Conservation (phyloP, 2,113 vertebrate genomes). For the Sakesphorus luctuosus region DNA sequence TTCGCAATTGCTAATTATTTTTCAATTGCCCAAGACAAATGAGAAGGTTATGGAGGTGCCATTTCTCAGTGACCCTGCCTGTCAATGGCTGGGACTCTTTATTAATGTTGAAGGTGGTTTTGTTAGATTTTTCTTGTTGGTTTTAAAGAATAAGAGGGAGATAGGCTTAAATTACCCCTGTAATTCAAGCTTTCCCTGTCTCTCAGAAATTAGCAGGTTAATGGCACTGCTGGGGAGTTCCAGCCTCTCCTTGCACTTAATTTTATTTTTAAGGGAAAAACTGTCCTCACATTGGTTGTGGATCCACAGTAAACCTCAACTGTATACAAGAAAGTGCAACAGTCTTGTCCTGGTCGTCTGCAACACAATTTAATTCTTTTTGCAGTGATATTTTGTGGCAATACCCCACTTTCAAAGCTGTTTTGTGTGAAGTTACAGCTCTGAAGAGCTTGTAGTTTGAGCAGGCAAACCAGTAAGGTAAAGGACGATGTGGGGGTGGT, state of each 20-base stretch:
- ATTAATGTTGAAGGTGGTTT: not conserved
- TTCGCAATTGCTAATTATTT: constrained; percentile 54
- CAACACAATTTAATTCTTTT: not conserved
- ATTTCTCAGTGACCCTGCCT: not conserved
- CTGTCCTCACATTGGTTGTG: not conserved
- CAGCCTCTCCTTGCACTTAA: not conserved
- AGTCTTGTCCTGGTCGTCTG: not conserved
- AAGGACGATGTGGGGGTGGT: not conserved
- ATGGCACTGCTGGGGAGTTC: not conserved
- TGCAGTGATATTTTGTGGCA: not conserved
- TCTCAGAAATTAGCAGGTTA: not conserved
- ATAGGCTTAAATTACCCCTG: not conserved
- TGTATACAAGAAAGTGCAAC: not conserved
- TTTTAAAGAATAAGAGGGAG: not conserved
- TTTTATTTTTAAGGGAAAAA: not conserved
- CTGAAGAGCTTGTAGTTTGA: not conserved
- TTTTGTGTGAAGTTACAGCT: not conserved
- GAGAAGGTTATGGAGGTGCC: constrained; percentile 4
- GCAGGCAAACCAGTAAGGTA: not conserved
- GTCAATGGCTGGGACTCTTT: not conserved
- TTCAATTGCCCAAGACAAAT: constrained; percentile 47
- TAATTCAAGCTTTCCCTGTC: not conserved
- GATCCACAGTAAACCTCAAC: not conserved
- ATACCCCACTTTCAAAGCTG: not conserved
- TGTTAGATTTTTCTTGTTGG: not conserved